A percentile compares a stretch with the other conserved stretches of the same genome.
Conservation (phyloP, 2,113 vertebrate species). For the Loxodonta africana region DNA sequence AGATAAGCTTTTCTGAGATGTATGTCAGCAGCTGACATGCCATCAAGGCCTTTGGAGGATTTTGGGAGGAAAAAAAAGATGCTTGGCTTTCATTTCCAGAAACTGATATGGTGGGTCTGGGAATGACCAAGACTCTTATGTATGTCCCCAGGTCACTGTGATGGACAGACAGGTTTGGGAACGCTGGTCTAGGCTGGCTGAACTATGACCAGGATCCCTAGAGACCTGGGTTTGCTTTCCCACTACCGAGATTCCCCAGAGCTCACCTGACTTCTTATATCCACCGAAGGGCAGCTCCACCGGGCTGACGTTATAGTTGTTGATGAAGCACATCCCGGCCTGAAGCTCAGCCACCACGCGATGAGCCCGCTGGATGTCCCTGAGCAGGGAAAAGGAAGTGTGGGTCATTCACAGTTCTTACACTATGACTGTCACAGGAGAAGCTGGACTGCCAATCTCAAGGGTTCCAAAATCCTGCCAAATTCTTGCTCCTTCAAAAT, state of each 20-base stretch:
- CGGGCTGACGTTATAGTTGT: slow-evolving; percentile 96
- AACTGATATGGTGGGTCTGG: not conserved
- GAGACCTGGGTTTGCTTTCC: not conserved
- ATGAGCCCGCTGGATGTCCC: slow-evolving; percentile 96
- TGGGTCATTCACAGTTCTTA: not conserved
- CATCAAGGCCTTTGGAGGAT: not conserved
- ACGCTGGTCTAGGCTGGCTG: not conserved
- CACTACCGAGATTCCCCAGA: accelerated
- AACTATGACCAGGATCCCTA: not conserved
- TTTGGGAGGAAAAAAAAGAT: no score
- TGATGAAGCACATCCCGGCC: slow-evolving; percentile 96
- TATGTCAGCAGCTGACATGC: not conserved
- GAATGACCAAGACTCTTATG: not conserved
- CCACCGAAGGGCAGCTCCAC: slow-evolving; percentile 97
- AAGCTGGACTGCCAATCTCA: not conserved
- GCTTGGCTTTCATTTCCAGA: not conserved
- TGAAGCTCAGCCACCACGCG: slow-evolving; percentile 94
- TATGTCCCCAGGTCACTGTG: no score
- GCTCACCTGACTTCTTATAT: slow-evolving; percentile 96
- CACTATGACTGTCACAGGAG: not conserved
- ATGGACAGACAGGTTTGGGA: not conserved
- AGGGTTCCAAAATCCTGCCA: not conserved
- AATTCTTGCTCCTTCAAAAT: not conserved
- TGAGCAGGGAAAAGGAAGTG: slow-evolving; percentile 69
- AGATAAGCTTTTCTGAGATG: not conserved